phyloP scores from a whole-genome alignment of 2,113 vertebrate species.

The Phoenicopterus ruber region DNA sequence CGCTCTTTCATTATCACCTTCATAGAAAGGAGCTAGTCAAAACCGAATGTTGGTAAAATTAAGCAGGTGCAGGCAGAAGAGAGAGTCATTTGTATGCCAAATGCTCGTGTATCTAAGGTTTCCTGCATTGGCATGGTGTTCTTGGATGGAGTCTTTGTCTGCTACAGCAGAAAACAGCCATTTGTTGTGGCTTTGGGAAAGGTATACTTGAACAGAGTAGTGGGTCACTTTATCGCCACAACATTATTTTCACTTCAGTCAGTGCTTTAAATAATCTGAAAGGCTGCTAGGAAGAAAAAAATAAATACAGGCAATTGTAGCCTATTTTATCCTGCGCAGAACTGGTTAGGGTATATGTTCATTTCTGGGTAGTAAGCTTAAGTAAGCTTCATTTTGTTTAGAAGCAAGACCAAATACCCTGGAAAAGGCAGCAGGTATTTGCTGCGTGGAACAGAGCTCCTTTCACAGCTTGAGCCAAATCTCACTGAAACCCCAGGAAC shows the following conservation, averaged over 20 bases:
- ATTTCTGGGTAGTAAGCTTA: not conserved
- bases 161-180: not conserved
- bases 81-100: not conserved
- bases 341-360: not conserved
- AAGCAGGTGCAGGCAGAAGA: not conserved
- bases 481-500: not conserved
- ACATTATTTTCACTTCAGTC: not conserved
- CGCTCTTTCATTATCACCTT: not conserved
- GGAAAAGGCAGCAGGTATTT: not conserved
- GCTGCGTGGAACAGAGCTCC: not conserved
- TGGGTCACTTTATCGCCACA: not conserved
- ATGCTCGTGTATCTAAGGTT: not conserved
- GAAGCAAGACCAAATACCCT: not conserved
- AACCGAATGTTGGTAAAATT: not conserved
- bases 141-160: not conserved
- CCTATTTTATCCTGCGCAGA: not conserved
- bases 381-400: not conserved
- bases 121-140: not conserved
- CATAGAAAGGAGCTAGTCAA: not conserved
- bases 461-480: not conserved
- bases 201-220: not conserved
- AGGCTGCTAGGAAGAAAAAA: not conserved
- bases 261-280: not conserved
- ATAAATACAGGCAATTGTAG: not conserved
- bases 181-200: not conserved